Conservation (phyloP, 2,888 invertebrate species). For the Ephialtes manifestator region DNA sequence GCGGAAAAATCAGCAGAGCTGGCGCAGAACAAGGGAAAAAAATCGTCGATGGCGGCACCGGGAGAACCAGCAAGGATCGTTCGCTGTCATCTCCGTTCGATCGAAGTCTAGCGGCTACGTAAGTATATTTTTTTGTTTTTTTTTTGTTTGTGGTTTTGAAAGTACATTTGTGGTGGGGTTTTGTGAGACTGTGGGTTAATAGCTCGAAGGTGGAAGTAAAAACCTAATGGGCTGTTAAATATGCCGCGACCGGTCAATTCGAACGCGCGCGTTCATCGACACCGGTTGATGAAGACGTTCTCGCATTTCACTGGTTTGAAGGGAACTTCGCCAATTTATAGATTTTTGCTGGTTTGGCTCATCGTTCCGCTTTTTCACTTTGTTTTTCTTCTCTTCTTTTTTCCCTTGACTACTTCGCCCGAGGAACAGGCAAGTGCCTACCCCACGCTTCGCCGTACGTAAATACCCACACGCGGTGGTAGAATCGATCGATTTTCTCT, state of each 20-base stretch:
- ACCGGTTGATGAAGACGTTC: conserved; percentile 59
- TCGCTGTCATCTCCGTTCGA: conserved; percentile 72
- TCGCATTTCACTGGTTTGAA: not conserved
- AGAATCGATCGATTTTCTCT: conserved; percentile 51
- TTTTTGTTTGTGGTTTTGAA: not conserved
- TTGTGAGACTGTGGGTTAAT: not conserved
- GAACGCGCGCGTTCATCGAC: conserved; percentile 61
- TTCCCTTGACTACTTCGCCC: not conserved
- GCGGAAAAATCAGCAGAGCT: conserved; percentile 55
- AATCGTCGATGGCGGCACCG: conserved; percentile 71
- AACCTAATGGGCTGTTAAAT: not conserved
- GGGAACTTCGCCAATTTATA: conserved; percentile 60
- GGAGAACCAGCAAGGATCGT: conserved; percentile 71
- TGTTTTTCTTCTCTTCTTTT: not conserved
- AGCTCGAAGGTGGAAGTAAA: not conserved
- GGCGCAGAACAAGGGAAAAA: conserved; percentile 66
- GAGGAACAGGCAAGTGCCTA: conserved; percentile 14
- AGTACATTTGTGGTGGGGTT: not conserved
- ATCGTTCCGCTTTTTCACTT: conserved; percentile 22
- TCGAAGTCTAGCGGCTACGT: conserved; percentile 74
- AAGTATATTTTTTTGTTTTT: conserved; percentile 51
- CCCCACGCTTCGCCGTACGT: conserved; percentile 45
- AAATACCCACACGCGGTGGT: conserved; percentile 49
- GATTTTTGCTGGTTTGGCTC: conserved; percentile 63
- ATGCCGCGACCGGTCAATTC: conserved; percentile 31